These are phyloP conservation scores for Erithacus rubecula DNA, from an alignment of 2,797 vertebrate species.

Conservation along the genomic window DNA sequence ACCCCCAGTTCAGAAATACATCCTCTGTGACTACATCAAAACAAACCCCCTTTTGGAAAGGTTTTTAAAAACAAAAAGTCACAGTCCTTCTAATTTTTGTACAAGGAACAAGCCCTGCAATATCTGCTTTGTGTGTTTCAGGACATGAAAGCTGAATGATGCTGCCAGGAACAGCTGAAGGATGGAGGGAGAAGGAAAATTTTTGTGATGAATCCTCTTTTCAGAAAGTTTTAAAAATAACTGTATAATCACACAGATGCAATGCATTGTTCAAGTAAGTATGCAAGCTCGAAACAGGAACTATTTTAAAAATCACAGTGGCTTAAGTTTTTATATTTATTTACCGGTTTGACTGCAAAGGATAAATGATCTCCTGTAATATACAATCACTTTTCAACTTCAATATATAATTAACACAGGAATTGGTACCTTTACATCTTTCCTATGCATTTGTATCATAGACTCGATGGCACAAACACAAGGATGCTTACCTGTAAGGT, in stretches of 20 bases:
- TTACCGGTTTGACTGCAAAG: neutral
- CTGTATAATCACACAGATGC: neutral
- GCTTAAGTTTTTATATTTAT: neutral
- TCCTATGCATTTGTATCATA: neutral
- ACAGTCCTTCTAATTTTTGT: neutral
- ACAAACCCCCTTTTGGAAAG: neutral
- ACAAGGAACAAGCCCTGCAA: neutral
- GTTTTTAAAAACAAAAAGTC: neutral
- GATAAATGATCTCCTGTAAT: neutral
- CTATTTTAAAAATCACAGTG: neutral
- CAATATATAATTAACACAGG: neutral
- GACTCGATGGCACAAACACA: neutral
- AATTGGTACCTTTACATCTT: neutral
- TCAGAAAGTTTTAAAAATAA: neutral
- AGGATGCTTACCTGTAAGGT: conserved; percentile 1
- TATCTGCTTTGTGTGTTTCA: neutral
- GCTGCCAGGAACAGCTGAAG: neutral
- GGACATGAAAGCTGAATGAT: neutral
- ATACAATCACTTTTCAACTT: neutral
- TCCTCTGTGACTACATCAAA: neutral
- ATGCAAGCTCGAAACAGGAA: neutral
- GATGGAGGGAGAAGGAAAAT: neutral
- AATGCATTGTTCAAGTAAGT: neutral
- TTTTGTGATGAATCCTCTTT: neutral
- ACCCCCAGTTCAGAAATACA: neutral